phyloP scores from a whole-genome alignment of 2,888 invertebrate genomes.

The Entomobrya multifasciata region DNA sequence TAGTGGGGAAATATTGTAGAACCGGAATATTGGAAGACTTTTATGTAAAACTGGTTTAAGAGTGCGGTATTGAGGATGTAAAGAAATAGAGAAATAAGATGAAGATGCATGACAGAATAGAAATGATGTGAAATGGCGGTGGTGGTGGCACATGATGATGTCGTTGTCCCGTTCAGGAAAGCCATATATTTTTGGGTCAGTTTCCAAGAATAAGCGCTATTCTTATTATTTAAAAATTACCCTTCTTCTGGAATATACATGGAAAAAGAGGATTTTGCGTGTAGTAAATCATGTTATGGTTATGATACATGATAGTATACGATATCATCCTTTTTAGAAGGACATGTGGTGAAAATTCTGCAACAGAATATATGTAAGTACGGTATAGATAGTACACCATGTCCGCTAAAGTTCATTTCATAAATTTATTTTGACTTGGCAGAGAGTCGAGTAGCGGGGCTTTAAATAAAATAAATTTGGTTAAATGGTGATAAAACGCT shows the following conservation, averaged over 20 bases:
- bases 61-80: background rate
- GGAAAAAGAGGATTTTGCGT: conserved; percentile 18
- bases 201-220: conserved; percentile 1
- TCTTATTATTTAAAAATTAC: background rate
- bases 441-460: too few species aligned
- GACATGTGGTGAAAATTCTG: conserved; percentile 4
- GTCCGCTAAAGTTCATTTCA: too few species aligned
- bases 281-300: conserved; percentile 22
- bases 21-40: conserved; percentile 11
- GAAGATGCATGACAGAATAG: conserved; percentile 24
- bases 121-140: background rate
- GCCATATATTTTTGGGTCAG: conserved; percentile 37
- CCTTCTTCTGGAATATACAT: background rate
- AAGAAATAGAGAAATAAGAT: too few species aligned
- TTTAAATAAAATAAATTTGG: background rate
- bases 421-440: too few species aligned
- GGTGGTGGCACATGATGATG: too few species aligned
- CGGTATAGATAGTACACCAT: too few species aligned
- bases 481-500: conserved; percentile 26
- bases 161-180: too few species aligned
- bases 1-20: conserved; percentile 15
- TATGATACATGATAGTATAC: conserved; percentile 1
- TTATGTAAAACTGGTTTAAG: conserved; percentile 25
- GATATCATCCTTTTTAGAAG: background rate
- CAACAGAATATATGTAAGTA: background rate